Percentiles rank a stretch among this genome's conserved stretches.
phyloP scores from a whole-genome alignment of 2,113 vertebrate species.

The Proterorhinus semilunaris region DNA sequence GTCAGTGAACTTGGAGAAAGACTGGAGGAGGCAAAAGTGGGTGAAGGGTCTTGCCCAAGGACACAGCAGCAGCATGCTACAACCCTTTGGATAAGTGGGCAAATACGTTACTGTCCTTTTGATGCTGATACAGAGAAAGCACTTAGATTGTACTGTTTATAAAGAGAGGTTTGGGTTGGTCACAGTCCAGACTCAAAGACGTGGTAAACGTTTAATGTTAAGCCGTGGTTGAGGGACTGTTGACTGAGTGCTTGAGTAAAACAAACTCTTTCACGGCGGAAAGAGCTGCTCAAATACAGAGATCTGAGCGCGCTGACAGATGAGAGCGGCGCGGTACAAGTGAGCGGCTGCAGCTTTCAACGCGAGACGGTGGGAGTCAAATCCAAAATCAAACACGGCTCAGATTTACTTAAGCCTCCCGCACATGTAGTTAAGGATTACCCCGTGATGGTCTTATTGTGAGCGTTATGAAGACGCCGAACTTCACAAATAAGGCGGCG shows the following conservation, averaged over 20 bases:
- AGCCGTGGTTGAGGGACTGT: slow-evolving; percentile 18
- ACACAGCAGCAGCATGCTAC: background rate
- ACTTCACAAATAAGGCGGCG: background rate
- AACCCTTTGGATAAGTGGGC: no score
- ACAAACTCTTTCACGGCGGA: slow-evolving; percentile 17
- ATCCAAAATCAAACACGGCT: slow-evolving; percentile 43
- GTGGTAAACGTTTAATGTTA: background rate
- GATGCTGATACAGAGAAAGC: background rate
- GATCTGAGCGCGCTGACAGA: slow-evolving; percentile 46
- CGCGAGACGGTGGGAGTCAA: slow-evolving; percentile 22
- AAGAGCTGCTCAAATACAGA: slow-evolving; percentile 7
- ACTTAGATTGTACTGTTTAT: background rate
- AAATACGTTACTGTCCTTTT: no score
- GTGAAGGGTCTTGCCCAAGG: background rate
- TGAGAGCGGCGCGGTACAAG: slow-evolving; percentile 25
- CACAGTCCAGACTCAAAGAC: slow-evolving; percentile 18
- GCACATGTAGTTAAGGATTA: background rate
- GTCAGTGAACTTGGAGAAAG: no score
- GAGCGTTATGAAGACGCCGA: background rate
- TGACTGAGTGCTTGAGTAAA: slow-evolving; percentile 25
- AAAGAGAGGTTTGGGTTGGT: slow-evolving; percentile 9
- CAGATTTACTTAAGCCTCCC: slow-evolving; percentile 10
- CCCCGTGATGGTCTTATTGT: background rate
- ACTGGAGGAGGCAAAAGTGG: no score
- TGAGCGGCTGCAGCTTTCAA: slow-evolving; percentile 41